Base-by-base conservation (phyloP, 2,888 invertebrate species). In the Mythimna pallens region DNA sequence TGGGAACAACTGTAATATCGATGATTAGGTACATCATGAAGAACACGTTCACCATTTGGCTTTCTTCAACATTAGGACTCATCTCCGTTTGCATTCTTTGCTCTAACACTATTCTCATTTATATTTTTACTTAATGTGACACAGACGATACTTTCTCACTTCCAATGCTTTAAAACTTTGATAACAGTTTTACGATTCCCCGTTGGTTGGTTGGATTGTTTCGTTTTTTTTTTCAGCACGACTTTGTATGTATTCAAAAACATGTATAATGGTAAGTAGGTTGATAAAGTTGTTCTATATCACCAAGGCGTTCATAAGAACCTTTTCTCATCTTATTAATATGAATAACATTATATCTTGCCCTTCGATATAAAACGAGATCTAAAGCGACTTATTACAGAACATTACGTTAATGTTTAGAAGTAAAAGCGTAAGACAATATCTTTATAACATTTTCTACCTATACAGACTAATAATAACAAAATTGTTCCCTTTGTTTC, bases 401-500 rank as follows among this genome's bases (percentile, higher is more conserved):
- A 54, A 47, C 58, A 54, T 66, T 66, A 55, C 40, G 17, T 36
- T 79, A 74, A 74, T 66, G 50, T 70, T 73, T 55, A 59, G 54
- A 63, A 66, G 54, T 74, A 59, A 66, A 78, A 40, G 65, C 58
- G 69, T 79, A 69, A 62, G 63, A 74, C 63, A 54, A 63, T 67
- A 75, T 76, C 57, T 47, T 69, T 62, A 74, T 76, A 71, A 78
- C 43, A 69, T 78, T 73, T 67, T 77, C 70, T 77, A 63, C 65
- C 25, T 64, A 74, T 62, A 71, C 30, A 10, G 61, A 55, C 65
- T 71, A 65, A 73, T 79, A 82, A 75, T 80, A 82, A 74, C 63
- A 63, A 77, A 80, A 83, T 83, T 69, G 71, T 80, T 77, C 54
- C 62, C 61, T 81, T 85, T 86, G 83, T 86, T 83, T 55, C 86